Conservation (phyloP, 1,140 invertebrate genomes). For the Euglossa dilemma region DNA sequence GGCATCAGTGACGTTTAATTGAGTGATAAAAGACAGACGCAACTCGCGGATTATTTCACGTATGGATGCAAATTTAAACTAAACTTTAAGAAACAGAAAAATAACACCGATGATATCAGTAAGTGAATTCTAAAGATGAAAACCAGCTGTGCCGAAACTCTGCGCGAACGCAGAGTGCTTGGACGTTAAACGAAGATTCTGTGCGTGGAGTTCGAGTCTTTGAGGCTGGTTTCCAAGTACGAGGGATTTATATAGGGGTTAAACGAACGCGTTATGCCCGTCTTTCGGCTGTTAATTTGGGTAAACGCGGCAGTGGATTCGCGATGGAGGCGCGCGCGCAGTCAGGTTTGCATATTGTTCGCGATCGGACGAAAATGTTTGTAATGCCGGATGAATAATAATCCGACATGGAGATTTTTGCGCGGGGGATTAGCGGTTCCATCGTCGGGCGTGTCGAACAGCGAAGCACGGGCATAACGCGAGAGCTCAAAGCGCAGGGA, state of each 20-base stretch:
- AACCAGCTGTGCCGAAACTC: too few species aligned
- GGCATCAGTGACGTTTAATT: too few species aligned
- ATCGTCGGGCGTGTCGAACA: neutral
- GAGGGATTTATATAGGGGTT: neutral
- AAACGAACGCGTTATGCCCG: neutral
- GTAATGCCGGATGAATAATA: neutral
- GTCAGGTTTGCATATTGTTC: neutral
- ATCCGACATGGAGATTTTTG: neutral
- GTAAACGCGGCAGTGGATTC: neutral
- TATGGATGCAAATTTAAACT: too few species aligned
- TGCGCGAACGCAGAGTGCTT: too few species aligned
- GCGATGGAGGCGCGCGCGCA: neutral
- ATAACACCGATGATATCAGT: too few species aligned
- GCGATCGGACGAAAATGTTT: neutral
- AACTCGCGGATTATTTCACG: too few species aligned
- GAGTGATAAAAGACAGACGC: too few species aligned
- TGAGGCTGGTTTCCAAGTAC: too few species aligned
- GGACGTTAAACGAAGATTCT: too few species aligned
- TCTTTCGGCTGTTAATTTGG: neutral
- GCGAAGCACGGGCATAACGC: neutral
- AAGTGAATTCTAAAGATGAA: too few species aligned
- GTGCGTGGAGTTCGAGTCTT: neutral
- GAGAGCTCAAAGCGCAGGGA: conserved; percentile 34
- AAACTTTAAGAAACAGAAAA: too few species aligned
- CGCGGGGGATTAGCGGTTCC: neutral